Conservation (phyloP, 2,113 vertebrate species). For the Anguilla japonica region DNA sequence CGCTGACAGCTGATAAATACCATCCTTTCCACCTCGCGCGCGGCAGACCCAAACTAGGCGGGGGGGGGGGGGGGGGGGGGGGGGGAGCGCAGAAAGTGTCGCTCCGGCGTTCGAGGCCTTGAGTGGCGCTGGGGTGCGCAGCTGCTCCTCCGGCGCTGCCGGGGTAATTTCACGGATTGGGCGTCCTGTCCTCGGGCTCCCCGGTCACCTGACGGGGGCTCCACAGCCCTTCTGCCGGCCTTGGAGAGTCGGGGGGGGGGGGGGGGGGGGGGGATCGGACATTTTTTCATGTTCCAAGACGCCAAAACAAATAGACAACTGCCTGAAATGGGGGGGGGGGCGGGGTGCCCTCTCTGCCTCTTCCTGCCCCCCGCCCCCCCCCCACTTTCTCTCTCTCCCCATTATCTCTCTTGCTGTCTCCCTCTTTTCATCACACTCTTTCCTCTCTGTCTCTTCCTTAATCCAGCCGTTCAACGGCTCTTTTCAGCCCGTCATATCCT, state of each 20-base stretch:
- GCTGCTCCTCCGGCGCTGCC: constrained; percentile 57
- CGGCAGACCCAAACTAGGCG: constrained; percentile 76
- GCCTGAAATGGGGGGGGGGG: too few species aligned
- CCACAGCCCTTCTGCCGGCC: constrained; percentile 17
- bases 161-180: constrained; percentile 83
- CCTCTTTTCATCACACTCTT: constrained; percentile 14
- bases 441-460: neutral
- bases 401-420: constrained; percentile 15
- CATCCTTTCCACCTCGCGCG: constrained; percentile 90
- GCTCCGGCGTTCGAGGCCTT: constrained; percentile 64
- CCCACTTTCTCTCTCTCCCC: constrained; percentile 7
- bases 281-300: neutral
- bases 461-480: too few species aligned
- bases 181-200: constrained; percentile 50
- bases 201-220: constrained; percentile 42
- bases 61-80: constrained; percentile 33
- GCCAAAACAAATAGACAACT: neutral
- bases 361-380: constrained; percentile 50
- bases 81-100: neutral
- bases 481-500: neutral
- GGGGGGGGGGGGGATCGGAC: too few species aligned
- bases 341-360: constrained; percentile 39
- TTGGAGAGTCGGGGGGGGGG: neutral
- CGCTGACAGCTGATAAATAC: constrained; percentile 99
- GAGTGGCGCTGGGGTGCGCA: constrained; percentile 53